Evolutionary conservation across 2,888 invertebrate genomes (phyloP).

Genomic region (Bimastos eiseni): DNA sequence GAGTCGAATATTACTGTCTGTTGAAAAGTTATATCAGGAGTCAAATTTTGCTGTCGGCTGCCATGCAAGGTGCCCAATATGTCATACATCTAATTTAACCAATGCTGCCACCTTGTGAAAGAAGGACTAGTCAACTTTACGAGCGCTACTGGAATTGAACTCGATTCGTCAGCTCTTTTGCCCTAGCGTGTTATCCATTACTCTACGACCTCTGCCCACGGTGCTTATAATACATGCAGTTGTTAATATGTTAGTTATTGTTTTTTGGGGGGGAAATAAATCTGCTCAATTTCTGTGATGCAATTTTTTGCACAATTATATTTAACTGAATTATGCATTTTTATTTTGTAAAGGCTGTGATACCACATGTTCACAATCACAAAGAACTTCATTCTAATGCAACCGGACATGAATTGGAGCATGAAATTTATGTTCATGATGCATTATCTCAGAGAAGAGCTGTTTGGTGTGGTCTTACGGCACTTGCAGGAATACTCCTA

Average conservation of each 20-base stretch:
- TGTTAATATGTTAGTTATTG: background rate
- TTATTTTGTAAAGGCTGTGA: conserved; percentile 36
- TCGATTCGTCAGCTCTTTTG: too few species aligned
- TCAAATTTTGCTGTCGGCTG: too few species aligned
- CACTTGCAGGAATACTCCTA: conserved; percentile 80
- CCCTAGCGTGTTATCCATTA: too few species aligned
- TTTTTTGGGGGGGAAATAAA: too few species aligned
- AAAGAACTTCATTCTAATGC: conserved; percentile 25
- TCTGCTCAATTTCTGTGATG: background rate
- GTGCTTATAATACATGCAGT: background rate
- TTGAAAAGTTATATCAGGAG: too few species aligned
- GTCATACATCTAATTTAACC: too few species aligned
- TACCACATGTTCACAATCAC: conserved; percentile 38
- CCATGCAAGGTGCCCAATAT: too few species aligned
- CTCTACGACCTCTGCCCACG: too few species aligned
- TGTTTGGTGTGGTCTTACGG: conserved; percentile 75
- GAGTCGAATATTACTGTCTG: too few species aligned
- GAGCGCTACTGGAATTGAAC: too few species aligned
- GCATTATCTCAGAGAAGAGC: background rate
- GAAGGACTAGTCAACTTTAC: too few species aligned
- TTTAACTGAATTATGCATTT: background rate
- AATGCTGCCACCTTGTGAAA: too few species aligned
- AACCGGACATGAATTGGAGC: conserved; percentile 43
- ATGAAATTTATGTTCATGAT: conserved; percentile 16
- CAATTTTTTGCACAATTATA: background rate